Evolutionary conservation across 2,888 invertebrate species (phyloP), one percentile per base, ranked within the genome.

Genomic region (Muscina levida): DNA sequence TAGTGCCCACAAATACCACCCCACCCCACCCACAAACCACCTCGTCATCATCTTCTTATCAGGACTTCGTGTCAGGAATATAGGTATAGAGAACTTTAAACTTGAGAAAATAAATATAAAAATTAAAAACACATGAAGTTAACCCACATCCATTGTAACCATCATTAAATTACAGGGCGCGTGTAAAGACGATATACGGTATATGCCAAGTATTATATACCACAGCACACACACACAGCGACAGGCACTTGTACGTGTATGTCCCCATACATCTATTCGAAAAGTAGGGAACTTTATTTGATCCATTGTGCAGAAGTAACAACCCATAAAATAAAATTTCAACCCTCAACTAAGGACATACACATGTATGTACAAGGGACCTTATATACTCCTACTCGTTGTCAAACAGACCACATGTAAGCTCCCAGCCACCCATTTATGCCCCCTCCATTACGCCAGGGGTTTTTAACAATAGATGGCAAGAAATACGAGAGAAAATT

Each of bases 231-330:
- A n/a, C n/a, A n/a, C n/a, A n/a, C n/a, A n/a, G n/a, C n/a, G n/a
- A n/a, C n/a, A n/a, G 2, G 19, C 19, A 10, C 8, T 1, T 19
- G 37, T 59, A 39, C 22, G 31, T 53, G 15, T 17, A 24, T 11
- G 6, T 53, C 19, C 19, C 53, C 8, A 39, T n/a, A n/a, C 37
- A 67, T 37, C n/a, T 19, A 67, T 44, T 62, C 19, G 5, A 37
- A 42, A 72, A 17, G 42, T 72, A 72, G 72, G 72, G 72, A 72
- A 72, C 39, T 72, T 68, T 72, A 39, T 68, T 71, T 59, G 24
- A 76, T 48, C 72, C 74, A 72, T 75, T 77, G 74, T 74, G 76
- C 79, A 76, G 76, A 82, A 79, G 76, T 76, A 82, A 76, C 82
- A 79, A 67, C 72, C 76, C 72, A 79, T 76, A 82, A 79, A 76